phyloP scores from a whole-genome alignment of 2,888 invertebrate species.

The Pantelozetes paolii region DNA sequence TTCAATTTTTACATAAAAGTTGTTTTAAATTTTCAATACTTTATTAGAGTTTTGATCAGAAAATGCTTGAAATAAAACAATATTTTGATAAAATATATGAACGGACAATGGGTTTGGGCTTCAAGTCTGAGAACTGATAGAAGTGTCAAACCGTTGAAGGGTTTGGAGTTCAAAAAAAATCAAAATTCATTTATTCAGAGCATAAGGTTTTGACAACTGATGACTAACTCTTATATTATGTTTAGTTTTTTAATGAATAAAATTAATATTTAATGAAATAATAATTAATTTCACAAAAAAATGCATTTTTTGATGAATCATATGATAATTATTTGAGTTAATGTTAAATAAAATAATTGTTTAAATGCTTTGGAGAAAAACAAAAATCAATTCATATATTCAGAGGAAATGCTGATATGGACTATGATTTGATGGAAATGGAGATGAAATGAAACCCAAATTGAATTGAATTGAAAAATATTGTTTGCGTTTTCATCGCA shows the following conservation, averaged over 20 bases:
- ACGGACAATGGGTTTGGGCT: neutral
- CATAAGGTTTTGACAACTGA: slow-evolving; percentile 7
- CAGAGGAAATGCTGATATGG: neutral
- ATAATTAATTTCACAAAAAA: neutral
- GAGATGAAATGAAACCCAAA: neutral
- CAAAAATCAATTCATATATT: neutral
- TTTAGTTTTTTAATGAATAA: neutral
- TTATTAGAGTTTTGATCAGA: neutral
- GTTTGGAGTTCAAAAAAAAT: neutral
- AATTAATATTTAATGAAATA: neutral
- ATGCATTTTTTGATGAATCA: slow-evolving; percentile 1
- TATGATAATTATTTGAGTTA: neutral
- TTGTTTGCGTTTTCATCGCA: neutral
- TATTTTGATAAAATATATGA: neutral
- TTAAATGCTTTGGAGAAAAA: too few relatives aligned
- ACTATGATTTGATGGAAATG: neutral
- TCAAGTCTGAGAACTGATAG: neutral
- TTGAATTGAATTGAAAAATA: neutral
- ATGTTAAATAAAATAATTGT: too few relatives aligned
- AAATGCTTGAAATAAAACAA: neutral
- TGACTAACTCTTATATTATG: neutral
- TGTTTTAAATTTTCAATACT: neutral
- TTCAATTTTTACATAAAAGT: neutral
- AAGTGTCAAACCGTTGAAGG: neutral
- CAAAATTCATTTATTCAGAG: neutral